Evolutionary conservation across 2,113 vertebrate genomes (phyloP).

Genomic region (Pipra filicauda): DNA sequence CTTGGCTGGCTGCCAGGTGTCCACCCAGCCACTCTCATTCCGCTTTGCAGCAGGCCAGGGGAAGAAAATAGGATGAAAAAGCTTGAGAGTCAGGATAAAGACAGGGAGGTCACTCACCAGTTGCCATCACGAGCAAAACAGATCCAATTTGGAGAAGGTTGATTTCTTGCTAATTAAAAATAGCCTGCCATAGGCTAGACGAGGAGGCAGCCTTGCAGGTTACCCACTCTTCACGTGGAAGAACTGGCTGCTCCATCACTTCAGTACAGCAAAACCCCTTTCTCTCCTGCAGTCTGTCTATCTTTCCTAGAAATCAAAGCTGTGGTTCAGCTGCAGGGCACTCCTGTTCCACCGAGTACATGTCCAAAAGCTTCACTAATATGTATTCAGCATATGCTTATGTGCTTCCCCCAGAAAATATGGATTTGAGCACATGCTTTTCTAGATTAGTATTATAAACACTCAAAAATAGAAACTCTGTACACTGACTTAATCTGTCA

Average conservation of each 20-base stretch:
- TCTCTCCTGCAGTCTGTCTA: fast-evolving
- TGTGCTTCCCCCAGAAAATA: neutral
- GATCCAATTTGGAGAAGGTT: neutral
- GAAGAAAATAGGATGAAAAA: neutral
- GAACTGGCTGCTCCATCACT: neutral
- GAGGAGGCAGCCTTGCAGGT: neutral
- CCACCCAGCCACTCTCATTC: neutral
- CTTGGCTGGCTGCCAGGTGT: neutral
- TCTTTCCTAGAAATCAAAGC: neutral
- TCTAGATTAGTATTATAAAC: neutral
- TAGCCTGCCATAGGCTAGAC: neutral
- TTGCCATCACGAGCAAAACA: neutral
- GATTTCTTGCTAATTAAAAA: neutral
- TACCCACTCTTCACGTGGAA: neutral
- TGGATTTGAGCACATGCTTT: neutral
- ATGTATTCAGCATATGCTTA: neutral
- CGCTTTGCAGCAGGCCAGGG: neutral
- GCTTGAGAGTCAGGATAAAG: neutral
- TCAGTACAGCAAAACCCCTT: neutral
- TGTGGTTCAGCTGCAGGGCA: neutral
- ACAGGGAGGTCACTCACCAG: neutral
- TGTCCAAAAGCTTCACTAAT: neutral
- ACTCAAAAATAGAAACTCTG: neutral
- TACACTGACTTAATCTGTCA: neutral
- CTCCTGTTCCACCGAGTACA: neutral